Evolutionary conservation across 2,888 invertebrate species (phyloP).

Genomic region (Troides helena): DNA sequence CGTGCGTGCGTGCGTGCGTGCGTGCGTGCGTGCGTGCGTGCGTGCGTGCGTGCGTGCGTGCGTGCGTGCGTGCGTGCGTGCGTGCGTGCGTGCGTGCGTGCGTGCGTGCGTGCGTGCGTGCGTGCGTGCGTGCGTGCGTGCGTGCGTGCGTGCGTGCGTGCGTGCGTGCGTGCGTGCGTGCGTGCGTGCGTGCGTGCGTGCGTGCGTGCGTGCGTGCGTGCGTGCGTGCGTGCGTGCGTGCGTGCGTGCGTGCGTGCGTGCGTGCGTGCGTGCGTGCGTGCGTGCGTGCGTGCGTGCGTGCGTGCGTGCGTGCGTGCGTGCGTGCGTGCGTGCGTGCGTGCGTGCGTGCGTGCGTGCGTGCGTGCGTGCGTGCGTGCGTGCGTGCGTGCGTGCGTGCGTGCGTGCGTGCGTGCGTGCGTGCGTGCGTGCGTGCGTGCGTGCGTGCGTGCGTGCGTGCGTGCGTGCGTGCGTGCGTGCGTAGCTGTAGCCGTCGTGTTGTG

Average conservation of each 20-base stretch:
- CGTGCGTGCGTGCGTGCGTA: background rate
- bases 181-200: constrained; percentile 15
- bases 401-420: too few species aligned
- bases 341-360: background rate
- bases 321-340: constrained; percentile 26
- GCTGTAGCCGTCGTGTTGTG: constrained; percentile 32
- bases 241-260: background rate
- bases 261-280: constrained; percentile 4
- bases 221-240: constrained; percentile 27
- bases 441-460: constrained; percentile 15
- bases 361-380: background rate
- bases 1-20: constrained; percentile 4
- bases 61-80: constrained; percentile 26
- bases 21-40: constrained; percentile 23
- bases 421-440: constrained; percentile 16
- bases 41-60: too few species aligned
- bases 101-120: background rate
- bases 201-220: background rate
- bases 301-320: too few species aligned
- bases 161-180: constrained; percentile 16
- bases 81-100: background rate
- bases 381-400: constrained; percentile 26
- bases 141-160: too few species aligned
- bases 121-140: constrained; percentile 26
- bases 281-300: constrained; percentile 23